Percentiles rank a stretch among this genome's conserved stretches.
Conservation (phyloP, 2,888 invertebrate genomes). For the Ethmia dodecea region DNA sequence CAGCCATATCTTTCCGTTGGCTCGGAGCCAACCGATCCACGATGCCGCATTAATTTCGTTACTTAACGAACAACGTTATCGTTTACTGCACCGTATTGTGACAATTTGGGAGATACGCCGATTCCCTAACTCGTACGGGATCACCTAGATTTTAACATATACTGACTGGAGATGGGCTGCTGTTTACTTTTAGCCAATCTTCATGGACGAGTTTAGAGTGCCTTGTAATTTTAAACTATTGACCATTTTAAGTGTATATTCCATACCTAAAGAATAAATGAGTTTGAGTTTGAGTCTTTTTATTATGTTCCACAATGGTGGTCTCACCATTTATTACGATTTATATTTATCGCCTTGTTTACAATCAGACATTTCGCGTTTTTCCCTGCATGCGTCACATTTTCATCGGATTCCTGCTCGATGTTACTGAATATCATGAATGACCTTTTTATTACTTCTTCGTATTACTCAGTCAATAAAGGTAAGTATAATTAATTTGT, state of each 20-base stretch:
- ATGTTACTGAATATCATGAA: neutral
- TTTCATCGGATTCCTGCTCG: neutral
- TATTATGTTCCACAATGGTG: no score
- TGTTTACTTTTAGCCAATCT: no score
- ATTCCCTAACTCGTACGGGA: no score
- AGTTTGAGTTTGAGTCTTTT: no score
- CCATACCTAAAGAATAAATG: no score
- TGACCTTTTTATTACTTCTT: neutral
- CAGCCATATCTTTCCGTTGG: constrained; percentile 45
- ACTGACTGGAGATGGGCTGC: no score
- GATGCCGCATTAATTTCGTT: constrained; percentile 47
- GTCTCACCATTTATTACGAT: no score
- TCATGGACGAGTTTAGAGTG: neutral
- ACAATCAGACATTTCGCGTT: no score
- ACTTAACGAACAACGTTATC: constrained; percentile 29
- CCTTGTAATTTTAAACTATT: no score
- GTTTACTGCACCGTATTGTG: constrained; percentile 23
- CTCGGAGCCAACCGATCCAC: constrained; percentile 50
- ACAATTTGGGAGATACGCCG: constrained; percentile 13
- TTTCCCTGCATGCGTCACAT: neutral
- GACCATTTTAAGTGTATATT: no score
- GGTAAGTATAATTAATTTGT: no score
- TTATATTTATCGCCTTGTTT: neutral
- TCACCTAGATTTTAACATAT: no score
- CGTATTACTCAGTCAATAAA: neutral